Evolutionary conservation across 2,888 invertebrate species (phyloP).

Genomic region (Azorinus chamasolen): DNA sequence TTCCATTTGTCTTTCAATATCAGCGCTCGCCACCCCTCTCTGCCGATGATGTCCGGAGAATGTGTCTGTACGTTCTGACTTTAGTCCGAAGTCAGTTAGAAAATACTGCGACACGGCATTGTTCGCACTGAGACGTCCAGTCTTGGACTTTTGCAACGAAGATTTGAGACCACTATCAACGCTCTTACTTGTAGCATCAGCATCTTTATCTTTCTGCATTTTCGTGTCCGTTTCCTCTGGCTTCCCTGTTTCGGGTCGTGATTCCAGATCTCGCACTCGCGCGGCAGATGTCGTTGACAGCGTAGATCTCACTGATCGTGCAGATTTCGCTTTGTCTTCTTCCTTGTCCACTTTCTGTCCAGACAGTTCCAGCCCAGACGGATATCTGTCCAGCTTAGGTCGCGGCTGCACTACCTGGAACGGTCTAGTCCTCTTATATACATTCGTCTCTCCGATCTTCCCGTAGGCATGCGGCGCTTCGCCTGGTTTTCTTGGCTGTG

Average conservation of each 20-base stretch:
- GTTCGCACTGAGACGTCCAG: conserved; percentile 25
- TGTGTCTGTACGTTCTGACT: conserved; percentile 58
- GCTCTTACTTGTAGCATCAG: too few species aligned
- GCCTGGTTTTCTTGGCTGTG: not conserved
- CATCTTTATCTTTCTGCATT: not conserved
- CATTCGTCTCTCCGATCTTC: conserved; percentile 58
- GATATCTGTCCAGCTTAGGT: conserved; percentile 50
- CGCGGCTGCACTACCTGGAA: conserved; percentile 31
- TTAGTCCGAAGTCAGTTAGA: conserved; percentile 67
- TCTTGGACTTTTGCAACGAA: too few species aligned
- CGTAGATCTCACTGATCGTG: conserved; percentile 25
- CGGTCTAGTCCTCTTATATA: conserved; percentile 65
- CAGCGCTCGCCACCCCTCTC: conserved; percentile 44
- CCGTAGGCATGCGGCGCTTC: conserved; percentile 27
- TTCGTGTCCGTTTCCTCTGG: not conserved
- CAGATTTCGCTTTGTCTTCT: conserved; percentile 22
- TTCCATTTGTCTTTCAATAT: conserved; percentile 58
- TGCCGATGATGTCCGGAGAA: conserved; percentile 65
- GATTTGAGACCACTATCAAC: not conserved
- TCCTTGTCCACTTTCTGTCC: conserved; percentile 61
- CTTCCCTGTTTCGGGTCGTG: not conserved
- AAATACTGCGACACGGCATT: conserved; percentile 52
- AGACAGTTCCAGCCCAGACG: conserved; percentile 60
- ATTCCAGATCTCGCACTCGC: conserved; percentile 2
- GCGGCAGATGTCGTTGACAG: not conserved